Conservation (phyloP, 2,888 invertebrate species). For the Eurois occulta region DNA sequence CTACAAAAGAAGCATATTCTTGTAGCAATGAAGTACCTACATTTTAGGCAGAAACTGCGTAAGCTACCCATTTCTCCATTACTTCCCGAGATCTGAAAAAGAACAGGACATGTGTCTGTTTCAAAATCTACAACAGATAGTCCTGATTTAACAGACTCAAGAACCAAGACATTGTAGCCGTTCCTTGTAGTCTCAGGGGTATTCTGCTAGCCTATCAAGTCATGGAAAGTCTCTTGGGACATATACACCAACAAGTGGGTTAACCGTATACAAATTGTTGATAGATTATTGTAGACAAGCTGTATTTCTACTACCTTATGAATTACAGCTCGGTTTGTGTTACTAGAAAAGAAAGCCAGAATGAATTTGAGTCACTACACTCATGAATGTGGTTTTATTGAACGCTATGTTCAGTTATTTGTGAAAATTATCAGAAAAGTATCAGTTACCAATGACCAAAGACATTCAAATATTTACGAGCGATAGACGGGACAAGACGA, state of each 20-base stretch:
- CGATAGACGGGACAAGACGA: no score
- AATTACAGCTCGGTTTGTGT: not conserved
- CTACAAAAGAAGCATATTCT: not conserved
- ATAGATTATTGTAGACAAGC: not conserved
- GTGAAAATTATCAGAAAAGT: no score
- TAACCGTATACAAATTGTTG: constrained; percentile 10
- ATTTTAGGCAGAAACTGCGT: not conserved
- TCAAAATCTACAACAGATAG: not conserved
- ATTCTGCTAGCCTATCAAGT: constrained; percentile 19
- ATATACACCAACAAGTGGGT: not conserved
- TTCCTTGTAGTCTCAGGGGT: constrained; percentile 19
- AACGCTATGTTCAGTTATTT: no score
- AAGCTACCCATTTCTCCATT: not conserved
- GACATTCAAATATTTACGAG: no score
- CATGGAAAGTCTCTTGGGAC: constrained; percentile 30
- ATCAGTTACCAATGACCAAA: no score
- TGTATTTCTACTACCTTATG: not conserved
- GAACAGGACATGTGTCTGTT: not conserved
- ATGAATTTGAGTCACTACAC: no score
- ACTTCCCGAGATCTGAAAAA: not conserved
- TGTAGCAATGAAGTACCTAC: not conserved
- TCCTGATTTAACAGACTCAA: constrained; percentile 14
- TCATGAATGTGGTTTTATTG: no score
- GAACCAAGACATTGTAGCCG: not conserved
- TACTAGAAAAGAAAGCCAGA: not conserved